These are phyloP conservation scores for Cheiracanthium punctorium DNA, from an alignment of 2,888 invertebrate species.

Conservation along the genomic window DNA sequence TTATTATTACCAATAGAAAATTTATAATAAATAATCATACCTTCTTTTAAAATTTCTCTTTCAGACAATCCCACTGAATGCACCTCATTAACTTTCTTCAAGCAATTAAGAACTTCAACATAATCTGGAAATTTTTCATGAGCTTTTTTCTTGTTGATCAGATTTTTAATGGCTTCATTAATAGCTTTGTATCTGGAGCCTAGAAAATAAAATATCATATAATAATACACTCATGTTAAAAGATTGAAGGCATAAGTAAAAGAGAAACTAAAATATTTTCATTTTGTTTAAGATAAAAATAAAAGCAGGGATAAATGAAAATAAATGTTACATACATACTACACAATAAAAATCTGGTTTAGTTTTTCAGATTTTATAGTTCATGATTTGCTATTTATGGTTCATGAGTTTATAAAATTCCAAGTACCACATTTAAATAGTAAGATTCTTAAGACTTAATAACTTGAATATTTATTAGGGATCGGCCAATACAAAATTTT, in stretches of 20 bases:
- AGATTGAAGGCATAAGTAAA: not conserved
- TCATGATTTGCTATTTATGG: too few species aligned
- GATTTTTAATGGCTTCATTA: conserved; percentile 76
- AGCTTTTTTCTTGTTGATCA: conserved; percentile 76
- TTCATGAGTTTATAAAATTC: too few species aligned
- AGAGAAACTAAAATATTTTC: not conserved
- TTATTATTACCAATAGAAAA: too few species aligned
- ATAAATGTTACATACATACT: too few species aligned
- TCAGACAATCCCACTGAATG: conserved; percentile 73
- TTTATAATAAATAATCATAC: conserved; percentile 19
- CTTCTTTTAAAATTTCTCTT: not conserved
- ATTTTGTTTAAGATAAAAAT: too few species aligned
- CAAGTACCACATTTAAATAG: too few species aligned
- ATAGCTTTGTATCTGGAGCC: conserved; percentile 79
- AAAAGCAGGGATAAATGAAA: too few species aligned
- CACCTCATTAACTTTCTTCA: conserved; percentile 75
- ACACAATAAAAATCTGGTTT: too few species aligned
- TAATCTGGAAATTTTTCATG: conserved; percentile 77
- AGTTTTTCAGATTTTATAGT: too few species aligned
- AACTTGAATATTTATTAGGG: too few species aligned
- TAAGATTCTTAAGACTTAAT: too few species aligned
- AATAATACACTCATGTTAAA: not conserved
- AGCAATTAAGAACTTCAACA: conserved; percentile 76
- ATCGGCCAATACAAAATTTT: too few species aligned
- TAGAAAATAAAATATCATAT: conserved; percentile 72